Evolutionary conservation across 2,797 vertebrate genomes (phyloP), one percentile per base, ranked within the genome.

Genomic region (Eurystomus glaucurus): DNA sequence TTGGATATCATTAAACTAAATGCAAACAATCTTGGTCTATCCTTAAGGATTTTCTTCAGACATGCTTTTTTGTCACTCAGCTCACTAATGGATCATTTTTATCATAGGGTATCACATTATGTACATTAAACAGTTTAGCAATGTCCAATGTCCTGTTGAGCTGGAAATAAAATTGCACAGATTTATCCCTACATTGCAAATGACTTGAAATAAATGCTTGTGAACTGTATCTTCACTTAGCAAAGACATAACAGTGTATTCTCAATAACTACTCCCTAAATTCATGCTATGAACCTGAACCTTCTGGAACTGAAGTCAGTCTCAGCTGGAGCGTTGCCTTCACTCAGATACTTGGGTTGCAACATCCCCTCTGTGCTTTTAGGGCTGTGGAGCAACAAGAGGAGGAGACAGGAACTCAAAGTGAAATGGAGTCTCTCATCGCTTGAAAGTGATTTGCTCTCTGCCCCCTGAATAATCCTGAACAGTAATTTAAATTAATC

Each of bases 1-100:
- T 96, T 85, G 70, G 78, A 78, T 81, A 71, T 39, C 19, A 87
- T 93, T 95, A 90, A 87, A 91, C 71, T 46, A 94, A 91, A 95
- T 31, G 52, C 65, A 94, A 95, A 87, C 1, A 0, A 60, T 50
- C 45, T 80, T 83, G 60, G 70, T 55, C 20, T 60, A 23, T 35
- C n/a, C 66, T 70, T 78, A 57, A 54, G 37, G 29, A 70, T 55
- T 58, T 76, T 52, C 37, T 77, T 87, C 66, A 84, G 39, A 33
- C 31, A 25, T 0, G 0, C 2, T 18, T 65, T 88, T 83, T 80
- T 82, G 46, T 70, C 60, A 39, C 33, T 89, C 33, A 31, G 58
- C 52, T 95, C 64, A 55, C 39, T 79, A 68, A 85, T 72, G 41
- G 31, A 71, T 65, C 31, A 9, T 83, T 86, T 91, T 90, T 91